Evolutionary conservation across 2,888 invertebrate genomes (phyloP), one percentile per base, ranked within the genome.

Genomic region (Lypha dubia): DNA sequence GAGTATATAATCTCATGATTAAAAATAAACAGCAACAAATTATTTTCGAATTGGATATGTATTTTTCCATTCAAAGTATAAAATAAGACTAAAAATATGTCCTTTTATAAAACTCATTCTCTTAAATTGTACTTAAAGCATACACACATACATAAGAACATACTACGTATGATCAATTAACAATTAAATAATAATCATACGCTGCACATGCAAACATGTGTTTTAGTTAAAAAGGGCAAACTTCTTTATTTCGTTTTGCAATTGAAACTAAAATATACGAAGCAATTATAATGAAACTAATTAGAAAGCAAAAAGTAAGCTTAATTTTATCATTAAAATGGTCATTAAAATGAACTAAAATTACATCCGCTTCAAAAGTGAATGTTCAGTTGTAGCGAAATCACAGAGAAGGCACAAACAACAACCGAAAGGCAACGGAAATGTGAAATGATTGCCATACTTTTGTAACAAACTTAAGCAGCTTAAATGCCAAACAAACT

Each of bases 281-380:
- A 62, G 73, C 77, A 80, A 84, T 84, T 81, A 73, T 62, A 73
- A 73, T 84, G 73, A 77, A 80, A 84, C 80, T 84, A 84, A 84
- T 80, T 80, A 80, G 76, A 80, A 77, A 38, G 74, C 71, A 74
- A 70, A 67, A 76, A 79, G 38, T 62, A n/a, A 80, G 60, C 73
- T 81, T 80, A 77, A 84, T 84, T 63, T 81, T 49, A 70, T 63
- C 81, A 81, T 77, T 84, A 84, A 84, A 84, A 77, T 81, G 44
- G 77, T 81, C 77, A 81, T 84, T 84, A 84, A 84, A 84, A 84
- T 44, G 28, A 81, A 75, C 80, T 77, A 58, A 81, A 84, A 68
- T 81, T 49, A 74, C 73, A 77, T 81, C 81, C 81, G 73, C 51
- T 84, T 17, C 1, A 68, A 60, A 60, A 76, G 28, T 49, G 35